A percentile compares a stretch with the other conserved stretches of the same genome.
These are phyloP conservation scores for Aphelinus certus DNA, from an alignment of 1,140 invertebrate genomes.

Conservation along the genomic window DNA sequence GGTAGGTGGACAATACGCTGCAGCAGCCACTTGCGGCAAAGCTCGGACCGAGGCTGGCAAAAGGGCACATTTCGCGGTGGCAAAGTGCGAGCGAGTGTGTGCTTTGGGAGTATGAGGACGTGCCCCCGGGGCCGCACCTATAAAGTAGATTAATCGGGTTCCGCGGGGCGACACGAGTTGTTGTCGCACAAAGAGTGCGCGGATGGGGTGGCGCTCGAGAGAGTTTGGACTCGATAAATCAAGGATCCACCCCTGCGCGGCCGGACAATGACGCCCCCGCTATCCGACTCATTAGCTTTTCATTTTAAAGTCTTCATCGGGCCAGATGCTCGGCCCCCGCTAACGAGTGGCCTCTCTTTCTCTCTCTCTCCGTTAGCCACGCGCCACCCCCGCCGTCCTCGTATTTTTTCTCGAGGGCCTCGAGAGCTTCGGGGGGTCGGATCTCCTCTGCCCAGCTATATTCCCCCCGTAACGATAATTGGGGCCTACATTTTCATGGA, in stretches of 20 bases:
- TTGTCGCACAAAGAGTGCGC: not conserved
- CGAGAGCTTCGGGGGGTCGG: not conserved
- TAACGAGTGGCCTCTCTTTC: not conserved
- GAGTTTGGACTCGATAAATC: constrained; percentile 34
- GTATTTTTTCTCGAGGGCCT: not conserved
- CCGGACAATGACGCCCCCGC: constrained; percentile 9
- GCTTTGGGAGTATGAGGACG: not conserved
- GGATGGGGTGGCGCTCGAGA: not conserved
- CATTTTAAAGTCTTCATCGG: constrained; percentile 33
- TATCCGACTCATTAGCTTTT: constrained; percentile 45
- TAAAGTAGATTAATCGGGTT: constrained; percentile 25
- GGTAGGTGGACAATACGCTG: not conserved
- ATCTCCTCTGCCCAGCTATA: too few species aligned
- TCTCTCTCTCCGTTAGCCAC: constrained; percentile 8
- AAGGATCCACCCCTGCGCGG: constrained; percentile 22
- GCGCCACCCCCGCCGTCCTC: not conserved
- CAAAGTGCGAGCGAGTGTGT: not conserved
- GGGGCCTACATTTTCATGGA: not conserved
- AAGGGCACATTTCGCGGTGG: not conserved
- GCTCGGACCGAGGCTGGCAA: not conserved
- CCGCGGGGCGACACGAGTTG: not conserved
- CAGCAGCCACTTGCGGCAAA: not conserved
- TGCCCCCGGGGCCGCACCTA: not conserved
- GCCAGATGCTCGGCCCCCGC: not conserved
- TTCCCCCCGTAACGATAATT: constrained; percentile 5